Evolutionary conservation across 2,888 invertebrate genomes (phyloP), one percentile per base, ranked within the genome.

Genomic region (Drosophila gaucha): DNA sequence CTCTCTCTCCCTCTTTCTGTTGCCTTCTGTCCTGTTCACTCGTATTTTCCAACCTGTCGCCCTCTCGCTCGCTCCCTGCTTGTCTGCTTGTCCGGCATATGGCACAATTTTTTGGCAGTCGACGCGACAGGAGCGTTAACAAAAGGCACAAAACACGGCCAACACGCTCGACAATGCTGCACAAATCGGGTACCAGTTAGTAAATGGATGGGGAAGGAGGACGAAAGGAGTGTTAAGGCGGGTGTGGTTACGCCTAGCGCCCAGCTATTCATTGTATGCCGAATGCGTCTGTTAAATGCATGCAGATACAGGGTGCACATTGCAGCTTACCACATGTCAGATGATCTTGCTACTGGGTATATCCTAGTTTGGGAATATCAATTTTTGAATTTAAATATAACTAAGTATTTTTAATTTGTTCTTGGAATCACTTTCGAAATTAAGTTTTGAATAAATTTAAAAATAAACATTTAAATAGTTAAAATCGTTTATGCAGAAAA

Each of bases 81-180:
- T 56, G 62, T 3, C 44, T 28, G 28, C 44, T 28, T 58, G 80
- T 78, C 80, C 75, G 62, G 80, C 87, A 86, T 87, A 82, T 82
- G 82, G 87, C 82, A 82, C 87, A 82, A 82, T 87, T 82, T 82
- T 80, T 78, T 65, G 58, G 63, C 62, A 68, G 43, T 43, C 63
- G 52, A 59, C 47, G 63, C 47, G 47, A 66, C 64, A 62, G 62
- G 46, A 69, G 60, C 59, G 65, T 47, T 46, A 75, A 86, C 85
- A 82, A 82, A 82, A 80, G 87, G 67, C 67, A 78, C 73, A 84
- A 82, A 77, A 84, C 84, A 46, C 54, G 35, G 69, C 41, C 67
- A 77, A 67, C 80, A 71, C 80, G 66, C 63, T 46, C 59, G 56
- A 70, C 83, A 78, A 70, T 74, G 64, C 60, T 56, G 55, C 57